A percentile compares a stretch with the other conserved stretches of the same genome.
phyloP scores from a whole-genome alignment of 64 coral and sea anemone species.

The Montipora capricornis region DNA sequence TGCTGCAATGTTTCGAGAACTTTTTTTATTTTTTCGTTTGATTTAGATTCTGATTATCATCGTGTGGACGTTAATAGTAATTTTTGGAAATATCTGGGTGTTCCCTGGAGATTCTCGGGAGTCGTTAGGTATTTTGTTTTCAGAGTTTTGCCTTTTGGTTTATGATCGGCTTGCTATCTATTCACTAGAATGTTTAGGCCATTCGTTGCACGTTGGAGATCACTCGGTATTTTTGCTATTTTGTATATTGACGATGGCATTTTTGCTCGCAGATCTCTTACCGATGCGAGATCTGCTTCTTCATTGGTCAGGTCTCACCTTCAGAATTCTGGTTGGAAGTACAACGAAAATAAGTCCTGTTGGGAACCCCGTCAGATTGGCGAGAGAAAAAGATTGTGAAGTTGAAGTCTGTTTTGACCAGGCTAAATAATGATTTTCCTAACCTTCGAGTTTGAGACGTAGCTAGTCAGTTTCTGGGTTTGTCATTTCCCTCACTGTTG shows the following conservation, averaged over 20 bases:
- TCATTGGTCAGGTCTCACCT: constrained; percentile 15
- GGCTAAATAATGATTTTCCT: no score
- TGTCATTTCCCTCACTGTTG: no score
- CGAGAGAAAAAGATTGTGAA: not conserved
- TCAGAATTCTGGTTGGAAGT: constrained; percentile 37
- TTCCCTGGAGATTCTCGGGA: constrained; percentile 8
- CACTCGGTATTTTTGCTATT: not conserved
- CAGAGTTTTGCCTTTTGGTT: not conserved
- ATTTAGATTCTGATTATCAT: constrained; percentile 62
- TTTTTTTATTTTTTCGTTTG: constrained; percentile 42
- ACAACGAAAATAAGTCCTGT: constrained; percentile 1
- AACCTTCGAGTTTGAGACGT: no score
- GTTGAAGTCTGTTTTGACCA: no score
- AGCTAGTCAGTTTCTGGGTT: no score
- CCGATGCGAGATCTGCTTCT: not conserved
- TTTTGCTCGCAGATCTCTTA: constrained; percentile 3
- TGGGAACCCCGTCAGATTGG: constrained; percentile 63
- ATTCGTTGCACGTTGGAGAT: not conserved
- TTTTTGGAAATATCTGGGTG: constrained; percentile 60
- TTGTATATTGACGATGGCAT: not conserved
- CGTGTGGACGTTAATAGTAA: constrained; percentile 22
- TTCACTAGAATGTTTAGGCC: not conserved
- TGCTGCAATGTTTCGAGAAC: constrained; percentile 34
- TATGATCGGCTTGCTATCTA: constrained; percentile 15
- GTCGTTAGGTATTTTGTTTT: constrained; percentile 31